Evolutionary conservation across 2,797 vertebrate genomes (phyloP).

Genomic region (Phalloptychus januarius): DNA sequence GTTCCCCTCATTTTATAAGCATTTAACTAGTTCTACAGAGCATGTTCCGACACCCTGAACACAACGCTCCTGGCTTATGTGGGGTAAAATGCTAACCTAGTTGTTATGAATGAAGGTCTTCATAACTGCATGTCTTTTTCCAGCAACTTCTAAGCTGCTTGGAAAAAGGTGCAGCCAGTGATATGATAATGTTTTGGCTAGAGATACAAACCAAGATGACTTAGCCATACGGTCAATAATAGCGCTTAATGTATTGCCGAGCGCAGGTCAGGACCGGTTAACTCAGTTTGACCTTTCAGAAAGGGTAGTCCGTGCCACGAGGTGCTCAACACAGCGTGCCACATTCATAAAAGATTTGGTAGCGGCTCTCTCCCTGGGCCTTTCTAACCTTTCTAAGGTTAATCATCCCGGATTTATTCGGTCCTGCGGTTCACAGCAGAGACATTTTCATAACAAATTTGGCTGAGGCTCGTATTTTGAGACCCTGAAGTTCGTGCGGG

Average conservation of each 20-base stretch:
- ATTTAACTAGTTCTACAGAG: conserved; percentile 1
- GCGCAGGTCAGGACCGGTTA: conserved; percentile 14
- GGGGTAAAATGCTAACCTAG: conserved; percentile 33
- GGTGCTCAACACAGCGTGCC: conserved; percentile 22
- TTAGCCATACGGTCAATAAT: conserved; percentile 5
- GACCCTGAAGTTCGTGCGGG: not conserved
- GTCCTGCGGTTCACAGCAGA: conserved; percentile 13
- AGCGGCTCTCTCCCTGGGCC: conserved; percentile 4
- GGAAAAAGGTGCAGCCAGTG: conserved; percentile 33
- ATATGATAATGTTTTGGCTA: conserved; percentile 54
- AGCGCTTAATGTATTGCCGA: conserved; percentile 8
- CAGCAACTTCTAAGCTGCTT: conserved; percentile 61
- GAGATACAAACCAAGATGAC: conserved; percentile 12
- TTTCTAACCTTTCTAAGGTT: conserved; percentile 23
- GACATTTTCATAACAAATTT: conserved; percentile 25
- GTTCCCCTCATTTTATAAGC: not conserved
- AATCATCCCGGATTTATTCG: conserved; percentile 33
- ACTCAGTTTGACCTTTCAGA: conserved; percentile 15
- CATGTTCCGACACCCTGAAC: conserved; percentile 22
- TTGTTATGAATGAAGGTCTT: conserved; percentile 39
- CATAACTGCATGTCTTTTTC: conserved; percentile 46
- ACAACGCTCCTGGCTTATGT: conserved; percentile 22
- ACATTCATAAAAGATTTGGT: conserved; percentile 35
- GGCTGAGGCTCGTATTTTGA: conserved; percentile 11
- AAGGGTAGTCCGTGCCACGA: conserved; percentile 2